Percentiles rank a stretch among this genome's conserved stretches.
Conservation (phyloP, 2,113 vertebrate species). For the Pseudolaguvia tuberculata region DNA sequence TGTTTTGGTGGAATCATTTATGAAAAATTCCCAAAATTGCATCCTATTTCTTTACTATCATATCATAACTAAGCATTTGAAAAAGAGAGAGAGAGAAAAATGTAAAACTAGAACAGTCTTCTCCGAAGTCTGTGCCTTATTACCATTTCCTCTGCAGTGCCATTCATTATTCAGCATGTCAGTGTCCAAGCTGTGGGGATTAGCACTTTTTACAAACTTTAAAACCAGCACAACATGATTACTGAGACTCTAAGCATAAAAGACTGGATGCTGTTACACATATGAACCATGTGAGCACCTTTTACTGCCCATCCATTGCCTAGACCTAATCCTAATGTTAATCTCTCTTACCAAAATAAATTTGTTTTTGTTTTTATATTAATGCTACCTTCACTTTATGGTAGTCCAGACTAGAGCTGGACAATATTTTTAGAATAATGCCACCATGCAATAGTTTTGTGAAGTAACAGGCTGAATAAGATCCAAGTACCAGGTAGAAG, state of each 20-base stretch:
- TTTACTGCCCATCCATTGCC: background rate
- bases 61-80: too few relatives aligned
- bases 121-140: slow-evolving; percentile 10
- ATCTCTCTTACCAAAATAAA: background rate
- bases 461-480: too few relatives aligned
- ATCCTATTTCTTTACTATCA: background rate
- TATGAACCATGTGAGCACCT: background rate
- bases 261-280: background rate
- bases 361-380: background rate
- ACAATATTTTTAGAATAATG: too few relatives aligned
- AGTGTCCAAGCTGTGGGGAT: slow-evolving; percentile 29
- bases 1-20: background rate
- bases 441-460: too few relatives aligned
- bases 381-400: background rate
- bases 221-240: slow-evolving; percentile 22
- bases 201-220: slow-evolving; percentile 41
- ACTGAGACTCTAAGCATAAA: slow-evolving; percentile 16
- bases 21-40: background rate
- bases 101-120: background rate
- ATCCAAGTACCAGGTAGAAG: too few relatives aligned
- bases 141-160: slow-evolving; percentile 18
- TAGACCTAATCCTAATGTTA: background rate
- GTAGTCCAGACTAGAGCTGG: too few relatives aligned
- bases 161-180: slow-evolving; percentile 39
- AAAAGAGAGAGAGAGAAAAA: too few relatives aligned